Percentiles rank a stretch among this genome's conserved stretches.
Conservation (phyloP, 2,113 vertebrate genomes). For the Otocyon megalotis region DNA sequence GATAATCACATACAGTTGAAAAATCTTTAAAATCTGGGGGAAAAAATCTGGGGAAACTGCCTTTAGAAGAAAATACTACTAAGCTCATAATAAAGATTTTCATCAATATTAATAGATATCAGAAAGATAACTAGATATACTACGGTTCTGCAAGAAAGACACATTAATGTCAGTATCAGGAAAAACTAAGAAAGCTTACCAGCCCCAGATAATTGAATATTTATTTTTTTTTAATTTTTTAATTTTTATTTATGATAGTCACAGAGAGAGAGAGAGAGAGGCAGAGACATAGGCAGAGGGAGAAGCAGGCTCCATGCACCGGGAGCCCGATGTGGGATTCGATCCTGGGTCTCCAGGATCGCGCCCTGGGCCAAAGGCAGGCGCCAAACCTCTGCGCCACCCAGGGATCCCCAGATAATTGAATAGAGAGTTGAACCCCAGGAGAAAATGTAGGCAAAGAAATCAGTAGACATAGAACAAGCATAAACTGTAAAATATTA, state of each 20-base stretch:
- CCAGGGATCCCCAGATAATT: neutral
- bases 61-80: neutral
- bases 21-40: neutral
- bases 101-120: neutral
- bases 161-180: neutral
- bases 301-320: no score
- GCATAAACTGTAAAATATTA: neutral
- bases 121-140: slow-evolving; percentile 38
- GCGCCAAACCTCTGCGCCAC: no score
- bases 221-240: no score
- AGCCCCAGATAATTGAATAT: neutral
- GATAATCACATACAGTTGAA: slow-evolving; percentile 51
- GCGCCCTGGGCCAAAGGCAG: no score
- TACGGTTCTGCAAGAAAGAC: neutral
- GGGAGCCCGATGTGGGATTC: no score
- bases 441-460: neutral
- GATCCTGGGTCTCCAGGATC: no score
- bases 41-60: neutral
- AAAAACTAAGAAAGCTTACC: neutral
- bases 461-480: neutral
- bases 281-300: no score
- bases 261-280: no score
- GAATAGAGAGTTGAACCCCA: neutral
- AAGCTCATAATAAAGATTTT: slow-evolving; percentile 30
- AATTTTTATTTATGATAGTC: no score